Base-by-base conservation (phyloP, 30 jellyfish, hydroid and myxozoan species). In the Aurelia aurita complex sp. Pacific region DNA sequence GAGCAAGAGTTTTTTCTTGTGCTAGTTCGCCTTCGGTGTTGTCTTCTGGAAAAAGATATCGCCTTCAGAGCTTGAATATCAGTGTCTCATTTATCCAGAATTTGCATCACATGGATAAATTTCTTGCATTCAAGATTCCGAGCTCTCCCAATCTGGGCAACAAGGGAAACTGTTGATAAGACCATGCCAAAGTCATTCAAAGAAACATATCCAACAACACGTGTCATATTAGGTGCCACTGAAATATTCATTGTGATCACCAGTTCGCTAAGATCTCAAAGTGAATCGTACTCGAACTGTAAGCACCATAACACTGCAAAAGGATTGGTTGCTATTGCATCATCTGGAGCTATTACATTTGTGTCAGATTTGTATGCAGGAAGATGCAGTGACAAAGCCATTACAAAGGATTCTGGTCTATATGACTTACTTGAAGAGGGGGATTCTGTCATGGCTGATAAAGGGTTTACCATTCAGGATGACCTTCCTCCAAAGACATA, bases 281-380 rank as follows among this genome's bases (percentile, higher is more conserved):
- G 95, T 36, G 88, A 77, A 73, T 69, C 84, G 32, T 79, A 34
- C 67, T 80, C 88, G 12, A 68, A 57, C 43, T 67, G 80, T 65
- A 89, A 89, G 64, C 97, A 82, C 52, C 89, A 88, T 59, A 80
- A 88, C 80, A 89, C 88, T 73, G 97, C 97, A 50, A 89, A 89
- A 65, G 96, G 96, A 61, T 64, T 82, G 64, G 86, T 89, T 59
- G 97, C 96, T 23, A 23, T 23, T 23, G 29, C 29, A 23, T 0
- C 29, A 23, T 23, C 29, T 23, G 29, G 29, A 23, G 29, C 29
- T 23, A 23, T 23, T 23, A 23, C 29, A 23, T 23, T 23, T 23
- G 29, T 23, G 29, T 23, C 29, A 23, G 29, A 23, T 23, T 23
- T 23, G 29, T 23, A 23, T 23, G 29, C 29, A 23, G 29, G 29